Evolutionary conservation across 2,797 vertebrate genomes (phyloP).

Genomic region (Lepilemur septentrionalis): DNA sequence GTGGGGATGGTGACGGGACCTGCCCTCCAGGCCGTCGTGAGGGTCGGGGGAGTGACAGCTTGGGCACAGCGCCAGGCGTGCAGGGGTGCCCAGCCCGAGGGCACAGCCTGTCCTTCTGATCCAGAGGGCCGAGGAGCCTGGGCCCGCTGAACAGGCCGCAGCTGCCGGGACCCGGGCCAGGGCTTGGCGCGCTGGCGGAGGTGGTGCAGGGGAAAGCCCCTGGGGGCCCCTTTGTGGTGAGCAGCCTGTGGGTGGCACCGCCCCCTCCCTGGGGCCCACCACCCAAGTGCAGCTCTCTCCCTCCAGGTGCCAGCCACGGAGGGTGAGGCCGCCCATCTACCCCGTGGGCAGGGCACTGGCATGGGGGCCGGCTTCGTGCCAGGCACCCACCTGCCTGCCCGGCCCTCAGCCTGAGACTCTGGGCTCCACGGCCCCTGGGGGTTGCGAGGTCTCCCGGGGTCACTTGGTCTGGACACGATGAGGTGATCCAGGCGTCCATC

Average conservation of each 20-base stretch:
- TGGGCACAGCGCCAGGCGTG: rapidly evolving
- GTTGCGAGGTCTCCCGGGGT: rapidly evolving
- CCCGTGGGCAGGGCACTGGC: rapidly evolving
- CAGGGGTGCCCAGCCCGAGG: not conserved
- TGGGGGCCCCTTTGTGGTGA: conserved; percentile 60
- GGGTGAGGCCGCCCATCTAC: not conserved
- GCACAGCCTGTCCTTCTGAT: not conserved
- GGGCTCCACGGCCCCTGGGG: not conserved
- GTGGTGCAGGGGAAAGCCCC: conserved; percentile 26
- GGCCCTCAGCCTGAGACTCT: rapidly evolving
- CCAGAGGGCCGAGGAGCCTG: not conserved
- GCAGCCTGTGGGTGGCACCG: conserved; percentile 73
- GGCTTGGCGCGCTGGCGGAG: not conserved
- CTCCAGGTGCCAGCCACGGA: not conserved
- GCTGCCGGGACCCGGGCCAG: conserved; percentile 46
- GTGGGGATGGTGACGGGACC: rapidly evolving
- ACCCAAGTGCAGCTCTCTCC: conserved; percentile 64
- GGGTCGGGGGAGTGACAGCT: not conserved
- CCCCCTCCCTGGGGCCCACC: conserved; percentile 60
- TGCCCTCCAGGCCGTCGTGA: not conserved
- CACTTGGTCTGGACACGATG: rapidly evolving
- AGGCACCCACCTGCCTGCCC: not conserved
- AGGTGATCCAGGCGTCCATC: not conserved
- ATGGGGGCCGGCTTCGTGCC: not conserved
- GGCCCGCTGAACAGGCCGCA: not conserved